Base-by-base conservation (phyloP, 2,113 vertebrate genomes). In the Sminthopsis crassicaudata region DNA sequence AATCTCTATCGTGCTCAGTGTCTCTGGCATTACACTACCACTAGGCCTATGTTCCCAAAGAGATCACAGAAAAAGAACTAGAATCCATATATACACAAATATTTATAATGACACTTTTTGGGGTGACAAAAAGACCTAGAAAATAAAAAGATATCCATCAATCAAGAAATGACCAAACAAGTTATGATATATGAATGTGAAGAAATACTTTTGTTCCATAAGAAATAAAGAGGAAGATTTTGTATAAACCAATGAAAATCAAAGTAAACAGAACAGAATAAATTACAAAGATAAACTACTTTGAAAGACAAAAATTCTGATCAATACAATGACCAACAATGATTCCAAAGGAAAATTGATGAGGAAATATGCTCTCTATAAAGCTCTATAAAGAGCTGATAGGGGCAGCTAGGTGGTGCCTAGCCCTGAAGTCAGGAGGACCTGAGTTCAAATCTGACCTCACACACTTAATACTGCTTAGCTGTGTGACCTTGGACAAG, bases 221-320 rank as follows among this genome's bases (percentile, higher is more conserved):
- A 84, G 16, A 84, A 84, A 42, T n/a, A 84, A 84, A 84, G 6
- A 42, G 67, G 67, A 42, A 52, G 52, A 25, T 5, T 42, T 54
- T 90, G 36, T 16, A 14, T 19, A 88, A 94, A 91, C n/a, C 26
- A 57, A 60, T 93, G 16, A 27, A 54, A 91, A 92, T 36, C 76
- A 52, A 25, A 42, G 93, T 36, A 95, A 96, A 46, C 26, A 67
- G 8, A 95, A 90, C 24, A 54, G 50, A 14, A 27, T 76, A 42
- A 19, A 42, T 2, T 23, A 22, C 42, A 84, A 84, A 84, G n/a
- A 84, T 19, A 84, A 42, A 84, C 36, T 2, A 67, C 6, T 42
- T 42, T 84, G 19, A 84, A 8, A 84, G 30, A 42, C 16, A 42
- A 84, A 84, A 42, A 84, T 84, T 42, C 67, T 84, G 6, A 22